These are phyloP conservation scores for Epizoanthus illoricatus DNA, from an alignment of 92 coral and sea anemone genomes.

Conservation along the genomic window DNA sequence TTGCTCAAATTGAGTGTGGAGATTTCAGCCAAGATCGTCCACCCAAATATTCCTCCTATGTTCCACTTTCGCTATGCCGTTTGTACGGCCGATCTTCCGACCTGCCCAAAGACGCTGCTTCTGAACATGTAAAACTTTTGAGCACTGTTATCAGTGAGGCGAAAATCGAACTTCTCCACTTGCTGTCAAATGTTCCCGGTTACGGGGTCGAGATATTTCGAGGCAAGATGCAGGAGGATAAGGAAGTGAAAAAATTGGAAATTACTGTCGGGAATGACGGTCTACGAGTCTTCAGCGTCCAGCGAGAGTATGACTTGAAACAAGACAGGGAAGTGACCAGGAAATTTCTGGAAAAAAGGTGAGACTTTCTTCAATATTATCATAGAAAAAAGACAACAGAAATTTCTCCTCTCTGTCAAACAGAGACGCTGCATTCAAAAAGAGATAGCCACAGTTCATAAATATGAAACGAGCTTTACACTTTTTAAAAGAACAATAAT, in stretches of 20 bases:
- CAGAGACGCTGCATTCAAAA: background rate
- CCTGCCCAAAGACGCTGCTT: constrained; percentile 85
- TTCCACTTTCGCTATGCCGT: constrained; percentile 74
- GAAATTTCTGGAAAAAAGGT: constrained; percentile 91
- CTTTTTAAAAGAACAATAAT: background rate
- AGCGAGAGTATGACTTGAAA: constrained; percentile 85
- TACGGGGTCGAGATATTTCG: constrained; percentile 91
- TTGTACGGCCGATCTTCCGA: constrained; percentile 86
- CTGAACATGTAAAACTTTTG: constrained; percentile 84
- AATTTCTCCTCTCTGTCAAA: background rate
- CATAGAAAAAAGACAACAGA: background rate
- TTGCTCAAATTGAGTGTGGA: constrained; percentile 90
- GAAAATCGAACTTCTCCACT: constrained; percentile 84
- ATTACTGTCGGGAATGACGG: constrained; percentile 92
- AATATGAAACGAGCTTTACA: background rate
- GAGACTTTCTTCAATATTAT: background rate
- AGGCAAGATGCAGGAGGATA: constrained; percentile 78
- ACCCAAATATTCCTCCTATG: constrained; percentile 75
- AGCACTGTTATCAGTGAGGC: constrained; percentile 65
- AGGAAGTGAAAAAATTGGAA: constrained; percentile 79
- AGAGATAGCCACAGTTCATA: background rate
- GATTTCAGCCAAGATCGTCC: constrained; percentile 82
- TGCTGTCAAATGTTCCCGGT: constrained; percentile 77
- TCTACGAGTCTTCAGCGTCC: constrained; percentile 77
- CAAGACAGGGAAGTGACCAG: constrained; percentile 83